phyloP scores from a whole-genome alignment of 2,113 vertebrate species.

The Acrocephalus arundinaceus region DNA sequence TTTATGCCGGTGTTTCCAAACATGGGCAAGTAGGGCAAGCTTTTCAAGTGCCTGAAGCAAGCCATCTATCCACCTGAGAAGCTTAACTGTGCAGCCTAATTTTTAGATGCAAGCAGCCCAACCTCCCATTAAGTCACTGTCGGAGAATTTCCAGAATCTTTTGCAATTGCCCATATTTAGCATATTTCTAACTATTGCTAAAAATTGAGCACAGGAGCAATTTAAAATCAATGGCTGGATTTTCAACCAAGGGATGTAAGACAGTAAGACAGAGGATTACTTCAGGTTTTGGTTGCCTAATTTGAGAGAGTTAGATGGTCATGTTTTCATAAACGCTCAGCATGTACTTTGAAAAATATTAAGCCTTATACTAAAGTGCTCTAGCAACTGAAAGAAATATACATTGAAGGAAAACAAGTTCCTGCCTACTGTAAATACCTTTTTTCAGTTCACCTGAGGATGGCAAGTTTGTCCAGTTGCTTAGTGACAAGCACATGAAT shows the following conservation, averaged over 20 bases:
- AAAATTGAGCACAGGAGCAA: neutral
- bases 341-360: neutral
- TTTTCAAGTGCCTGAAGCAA: conserved; percentile 10
- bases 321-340: neutral
- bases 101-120: neutral
- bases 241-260: neutral
- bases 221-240: neutral
- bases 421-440: neutral
- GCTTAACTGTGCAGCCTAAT: neutral
- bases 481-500: neutral
- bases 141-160: neutral
- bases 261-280: neutral
- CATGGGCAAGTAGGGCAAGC: neutral
- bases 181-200: neutral
- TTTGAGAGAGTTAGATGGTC: neutral
- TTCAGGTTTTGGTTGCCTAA: neutral
- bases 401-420: neutral
- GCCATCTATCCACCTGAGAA: neutral
- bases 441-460: neutral
- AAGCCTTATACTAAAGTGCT: neutral
- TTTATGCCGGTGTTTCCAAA: neutral
- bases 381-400: neutral
- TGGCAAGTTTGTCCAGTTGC: neutral
- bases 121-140: neutral
- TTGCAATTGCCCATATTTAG: neutral